Evolutionary conservation across 35 echinoderm and acorn worm species (phyloP).

Genomic region (Ophiothrix spiculata): DNA sequence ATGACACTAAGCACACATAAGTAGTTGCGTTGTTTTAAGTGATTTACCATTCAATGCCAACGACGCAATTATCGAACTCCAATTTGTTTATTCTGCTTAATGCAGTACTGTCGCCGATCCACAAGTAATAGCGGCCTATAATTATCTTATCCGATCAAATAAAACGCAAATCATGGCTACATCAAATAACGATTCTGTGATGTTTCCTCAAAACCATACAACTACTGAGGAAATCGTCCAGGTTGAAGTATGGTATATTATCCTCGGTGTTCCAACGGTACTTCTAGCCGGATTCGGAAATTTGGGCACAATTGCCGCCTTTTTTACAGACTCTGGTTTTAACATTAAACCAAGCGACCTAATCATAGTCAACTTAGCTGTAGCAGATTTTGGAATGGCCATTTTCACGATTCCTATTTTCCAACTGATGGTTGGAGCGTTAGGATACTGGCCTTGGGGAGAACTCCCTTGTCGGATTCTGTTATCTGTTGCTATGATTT

Average conservation of each 20-base stretch:
- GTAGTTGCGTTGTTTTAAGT: too few species aligned
- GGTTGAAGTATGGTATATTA: constrained; percentile 6
- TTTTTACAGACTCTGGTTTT: background rate
- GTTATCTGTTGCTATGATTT: background rate
- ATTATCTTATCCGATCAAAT: too few species aligned
- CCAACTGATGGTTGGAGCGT: background rate
- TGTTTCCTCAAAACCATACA: too few species aligned
- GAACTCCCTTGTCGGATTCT: background rate
- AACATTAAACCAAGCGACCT: background rate
- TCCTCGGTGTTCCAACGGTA: background rate
- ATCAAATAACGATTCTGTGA: too few species aligned
- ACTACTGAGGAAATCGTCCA: too few species aligned
- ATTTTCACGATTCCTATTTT: background rate
- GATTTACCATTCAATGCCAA: too few species aligned
- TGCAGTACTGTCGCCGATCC: too few species aligned
- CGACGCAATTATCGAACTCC: too few species aligned
- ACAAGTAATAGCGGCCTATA: too few species aligned
- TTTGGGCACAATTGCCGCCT: background rate
- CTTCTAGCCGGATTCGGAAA: background rate
- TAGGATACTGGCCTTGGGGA: background rate
- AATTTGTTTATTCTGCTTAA: too few species aligned
- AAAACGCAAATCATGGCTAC: too few species aligned
- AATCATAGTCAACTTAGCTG: background rate
- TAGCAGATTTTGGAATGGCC: background rate
- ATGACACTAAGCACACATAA: too few species aligned